Conservation (phyloP, 2,113 vertebrate species). For the Salvelinus namaycush region DNA sequence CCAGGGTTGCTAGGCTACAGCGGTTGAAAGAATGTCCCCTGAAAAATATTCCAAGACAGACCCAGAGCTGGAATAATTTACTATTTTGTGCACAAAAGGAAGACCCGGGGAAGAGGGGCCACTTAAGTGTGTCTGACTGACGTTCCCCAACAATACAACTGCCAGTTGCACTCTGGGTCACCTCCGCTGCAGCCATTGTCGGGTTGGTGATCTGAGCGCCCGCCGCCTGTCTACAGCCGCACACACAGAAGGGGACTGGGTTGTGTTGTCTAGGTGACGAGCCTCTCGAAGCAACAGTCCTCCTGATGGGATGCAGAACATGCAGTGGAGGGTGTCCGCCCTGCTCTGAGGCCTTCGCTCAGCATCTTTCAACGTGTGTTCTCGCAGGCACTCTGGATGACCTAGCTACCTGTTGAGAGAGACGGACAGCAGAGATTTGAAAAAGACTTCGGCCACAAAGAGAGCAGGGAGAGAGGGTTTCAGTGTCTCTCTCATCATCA, state of each 20-base stretch:
- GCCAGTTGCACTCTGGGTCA: conserved; percentile 19
- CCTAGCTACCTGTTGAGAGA: no score
- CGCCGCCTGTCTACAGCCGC: background rate
- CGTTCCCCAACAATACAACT: conserved; percentile 81
- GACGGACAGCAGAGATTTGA: no score
- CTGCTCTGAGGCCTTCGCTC: no score
- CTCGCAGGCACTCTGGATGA: no score
- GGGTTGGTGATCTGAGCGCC: background rate
- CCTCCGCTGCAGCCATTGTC: background rate
- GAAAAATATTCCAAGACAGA: conserved; percentile 83
- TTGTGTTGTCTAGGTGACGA: background rate
- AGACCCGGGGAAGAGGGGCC: conserved; percentile 59
- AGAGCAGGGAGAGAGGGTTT: no score
- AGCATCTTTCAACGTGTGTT: no score
- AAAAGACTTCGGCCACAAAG: no score
- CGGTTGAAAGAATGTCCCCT: conserved; percentile 86
- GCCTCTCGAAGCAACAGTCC: background rate
- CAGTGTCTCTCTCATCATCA: no score
- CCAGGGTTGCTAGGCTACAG: conserved; percentile 90
- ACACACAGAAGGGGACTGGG: no score
- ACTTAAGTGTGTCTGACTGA: conserved; percentile 89
- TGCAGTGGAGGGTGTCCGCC: no score
- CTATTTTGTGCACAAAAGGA: conserved; percentile 82
- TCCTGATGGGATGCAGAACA: background rate
- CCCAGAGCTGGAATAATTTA: conserved; percentile 83